Evolutionary conservation across 2,888 invertebrate genomes (phyloP), one percentile per base, ranked within the genome.

Genomic region (Sphaerophoria taeniata): DNA sequence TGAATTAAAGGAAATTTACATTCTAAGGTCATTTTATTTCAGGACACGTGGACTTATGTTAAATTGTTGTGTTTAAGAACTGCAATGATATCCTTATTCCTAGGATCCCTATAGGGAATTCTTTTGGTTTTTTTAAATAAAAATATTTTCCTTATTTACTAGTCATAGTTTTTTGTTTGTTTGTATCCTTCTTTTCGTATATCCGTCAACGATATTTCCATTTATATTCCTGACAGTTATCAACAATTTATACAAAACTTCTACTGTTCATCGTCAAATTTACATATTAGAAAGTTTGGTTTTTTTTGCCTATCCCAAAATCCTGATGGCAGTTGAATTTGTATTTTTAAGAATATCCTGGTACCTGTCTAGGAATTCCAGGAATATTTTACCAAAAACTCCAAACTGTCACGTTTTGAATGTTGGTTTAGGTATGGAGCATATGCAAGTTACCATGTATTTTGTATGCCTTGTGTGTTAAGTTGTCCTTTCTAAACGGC

Each of bases 191-290:
- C 61, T 69, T 47, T 49, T 55, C 39, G 47, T 34, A 33, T 36
- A 36, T 36, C 63, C 31, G 47, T 63, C 43, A 34, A 74, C 78
- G 74, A 47, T 71, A 12, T 34, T 71, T 65, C 75, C 75, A 79
- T 84, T 84, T 79, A 71, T 84, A 79, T 84, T 79, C 79, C 74
- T 74, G 70, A 65, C 83, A 83, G 78, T 83, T 83, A 74, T 78
- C 78, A 74, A 78, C 83, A 83, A 78, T 83, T 83, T 70, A 74
- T 74, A 78, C 78, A 78, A 78, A 84, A 84, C 79, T 84, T 78
- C 39, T 70, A 58, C 53, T 74, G 65, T 65, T 78, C 78, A 71
- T 83, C 39, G 79, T 74, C 79, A 71, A 84, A 84, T 84, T 84
- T 75, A 75, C 83, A 84, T 84, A 71, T 71, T 84, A 11, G 49